phyloP scores from a whole-genome alignment of 2,888 invertebrate genomes.

The Pycnomerus fuliginosus region DNA sequence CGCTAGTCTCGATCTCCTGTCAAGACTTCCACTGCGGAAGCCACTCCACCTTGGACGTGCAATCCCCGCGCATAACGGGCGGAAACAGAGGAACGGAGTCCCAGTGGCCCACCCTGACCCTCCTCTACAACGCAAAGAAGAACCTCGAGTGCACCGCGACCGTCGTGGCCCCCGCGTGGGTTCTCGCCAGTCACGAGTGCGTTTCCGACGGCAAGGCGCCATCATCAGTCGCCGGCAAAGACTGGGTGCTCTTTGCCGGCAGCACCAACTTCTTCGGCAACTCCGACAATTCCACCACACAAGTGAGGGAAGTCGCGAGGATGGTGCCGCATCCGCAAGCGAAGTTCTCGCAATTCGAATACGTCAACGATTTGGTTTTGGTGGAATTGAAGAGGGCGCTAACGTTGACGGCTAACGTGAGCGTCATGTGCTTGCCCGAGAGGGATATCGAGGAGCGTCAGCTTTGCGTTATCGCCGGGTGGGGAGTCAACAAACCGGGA shows the following conservation, averaged over 20 bases:
- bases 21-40: constrained; percentile 54
- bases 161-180: constrained; percentile 55
- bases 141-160: constrained; percentile 56
- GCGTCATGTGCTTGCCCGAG: constrained; percentile 60
- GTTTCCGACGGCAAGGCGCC: constrained; percentile 34
- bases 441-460: constrained; percentile 54
- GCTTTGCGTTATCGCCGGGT: constrained; percentile 61
- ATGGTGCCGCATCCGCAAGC: constrained; percentile 59
- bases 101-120: constrained; percentile 60
- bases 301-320: constrained; percentile 47
- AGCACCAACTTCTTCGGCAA: constrained; percentile 46
- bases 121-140: constrained; percentile 53
- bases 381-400: constrained; percentile 57
- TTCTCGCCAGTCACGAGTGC: constrained; percentile 55
- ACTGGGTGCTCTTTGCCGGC: constrained; percentile 49
- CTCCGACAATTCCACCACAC: constrained; percentile 45
- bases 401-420: constrained; percentile 56
- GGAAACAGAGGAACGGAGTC: constrained; percentile 54
- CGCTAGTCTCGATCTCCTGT: constrained; percentile 57
- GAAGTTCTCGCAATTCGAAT: constrained; percentile 60
- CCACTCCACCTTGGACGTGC: constrained; percentile 41
- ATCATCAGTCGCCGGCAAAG: constrained; percentile 24
- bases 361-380: constrained; percentile 60
- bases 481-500: constrained; percentile 57
- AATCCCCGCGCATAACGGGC: constrained; percentile 55